Percentiles rank a stretch among this genome's conserved stretches.
Evolutionary conservation across 2,113 vertebrate species (phyloP).

Genomic region (rat (Rattus norvegicus)): GRCr8 NC_086032.1:57116501-57117000

Average conservation of each 20-base stretch:
- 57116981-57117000: neutral
- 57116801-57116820: conserved; percentile 80
- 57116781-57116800: conserved; percentile 80
- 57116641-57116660: conserved; percentile 73
- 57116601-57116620: conserved; percentile 61
- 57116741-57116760: conserved; percentile 67
- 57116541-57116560: conserved; percentile 47
- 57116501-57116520: conserved; percentile 8
- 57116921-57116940: conserved; percentile 73
- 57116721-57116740: conserved; percentile 50
- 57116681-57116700: conserved; percentile 57
- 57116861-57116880: conserved; percentile 34
- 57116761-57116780: conserved; percentile 66
- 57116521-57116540: conserved; percentile 2
- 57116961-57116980: neutral
- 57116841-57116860: neutral
- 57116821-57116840: conserved; percentile 81
- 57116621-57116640: conserved; percentile 69
- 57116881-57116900: conserved; percentile 63
- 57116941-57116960: conserved; percentile 69
- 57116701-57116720: conserved; percentile 60
- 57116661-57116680: conserved; percentile 32
- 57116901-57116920: conserved; percentile 76
- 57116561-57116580: conserved; percentile 33
- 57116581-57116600: conserved; percentile 76